Conservation (phyloP, 2,113 vertebrate species). For the Osmerus eperlanus region DNA sequence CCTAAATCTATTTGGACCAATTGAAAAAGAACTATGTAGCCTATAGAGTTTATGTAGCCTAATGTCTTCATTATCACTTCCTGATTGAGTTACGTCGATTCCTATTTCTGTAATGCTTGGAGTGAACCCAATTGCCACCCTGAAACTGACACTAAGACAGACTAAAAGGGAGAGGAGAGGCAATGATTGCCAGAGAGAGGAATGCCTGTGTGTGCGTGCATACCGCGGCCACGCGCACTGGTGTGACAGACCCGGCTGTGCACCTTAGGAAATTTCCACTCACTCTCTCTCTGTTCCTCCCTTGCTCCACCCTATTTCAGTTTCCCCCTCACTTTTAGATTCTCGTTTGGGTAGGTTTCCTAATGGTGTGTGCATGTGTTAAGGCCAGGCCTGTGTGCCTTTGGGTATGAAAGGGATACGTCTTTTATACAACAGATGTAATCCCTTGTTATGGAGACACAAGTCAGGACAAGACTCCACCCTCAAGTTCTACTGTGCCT, state of each 20-base stretch:
- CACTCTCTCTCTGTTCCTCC: neutral
- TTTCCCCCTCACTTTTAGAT: neutral
- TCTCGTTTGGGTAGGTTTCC: neutral
- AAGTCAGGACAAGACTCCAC: constrained; percentile 41
- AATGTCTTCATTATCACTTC: too few species aligned
- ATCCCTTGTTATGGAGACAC: constrained; percentile 11
- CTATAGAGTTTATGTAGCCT: too few species aligned
- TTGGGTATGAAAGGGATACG: constrained; percentile 22
- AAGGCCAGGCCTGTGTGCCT: constrained; percentile 1
- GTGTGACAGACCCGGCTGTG: neutral
- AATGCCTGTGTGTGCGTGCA: neutral
- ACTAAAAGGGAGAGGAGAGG: neutral
- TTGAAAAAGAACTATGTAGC: too few species aligned
- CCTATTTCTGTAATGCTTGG: too few species aligned
- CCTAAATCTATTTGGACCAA: too few species aligned
- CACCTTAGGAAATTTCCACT: constrained; percentile 25
- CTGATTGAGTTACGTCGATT: too few species aligned
- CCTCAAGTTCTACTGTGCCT: neutral
- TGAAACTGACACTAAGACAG: constrained; percentile 1
- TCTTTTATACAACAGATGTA: neutral
- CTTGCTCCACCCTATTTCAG: neutral
- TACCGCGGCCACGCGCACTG: neutral
- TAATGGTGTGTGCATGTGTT: neutral
- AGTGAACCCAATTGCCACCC: neutral
- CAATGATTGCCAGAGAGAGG: constrained; percentile 33